Evolutionary conservation across 2,113 vertebrate species (phyloP), one percentile per base, ranked within the genome.

Genomic region (Zosterops pallidus): DNA sequence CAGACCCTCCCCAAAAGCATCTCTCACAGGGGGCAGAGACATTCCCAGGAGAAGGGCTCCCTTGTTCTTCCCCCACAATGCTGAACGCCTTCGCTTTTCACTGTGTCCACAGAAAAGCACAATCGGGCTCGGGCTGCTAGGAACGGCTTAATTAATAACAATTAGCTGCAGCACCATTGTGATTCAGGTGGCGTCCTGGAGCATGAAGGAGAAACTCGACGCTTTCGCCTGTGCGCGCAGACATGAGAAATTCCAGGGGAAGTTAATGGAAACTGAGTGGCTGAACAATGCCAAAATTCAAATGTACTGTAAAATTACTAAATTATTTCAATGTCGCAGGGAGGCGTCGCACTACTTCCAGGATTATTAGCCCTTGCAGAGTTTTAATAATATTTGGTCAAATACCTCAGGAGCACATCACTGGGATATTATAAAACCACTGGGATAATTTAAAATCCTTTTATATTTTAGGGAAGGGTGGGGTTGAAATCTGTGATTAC

Each of bases 151-250:
- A 98, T 98, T 98, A 98, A 98, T 97, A 97, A 97, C 97, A 97
- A 97, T 97, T 98, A 97, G 93, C 95, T 24, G 37, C 91, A 83
- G 76, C 85, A 57, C 95, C 50, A 88, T 92, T 97, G 96, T 78
- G 85, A 97, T 97, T 97, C 97, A 93, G 97, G 95, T 89, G 94
- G 93, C 72, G 62, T 95, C 94, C 47, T 95, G 81, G 60, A 98
- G 97, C 98, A 98, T 98, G 98, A 98, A 98, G 98, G 98, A 97
- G 98, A 98, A 98, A 97, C 95, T 92, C 80, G 95, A 97, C 94
- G 92, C 97, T 95, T 92, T 50, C 14, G 92, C 91, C 95, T 84
- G 95, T 95, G 90, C 79, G 92, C 69, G n/a, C 8, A 33, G 96
- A 95, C 90, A 49, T 49, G 76, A 97, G 96, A 96, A 93, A 98